Evolutionary conservation across 2,888 invertebrate genomes (phyloP), one percentile per base, ranked within the genome.

Genomic region (Lutraria lutraria): DNA sequence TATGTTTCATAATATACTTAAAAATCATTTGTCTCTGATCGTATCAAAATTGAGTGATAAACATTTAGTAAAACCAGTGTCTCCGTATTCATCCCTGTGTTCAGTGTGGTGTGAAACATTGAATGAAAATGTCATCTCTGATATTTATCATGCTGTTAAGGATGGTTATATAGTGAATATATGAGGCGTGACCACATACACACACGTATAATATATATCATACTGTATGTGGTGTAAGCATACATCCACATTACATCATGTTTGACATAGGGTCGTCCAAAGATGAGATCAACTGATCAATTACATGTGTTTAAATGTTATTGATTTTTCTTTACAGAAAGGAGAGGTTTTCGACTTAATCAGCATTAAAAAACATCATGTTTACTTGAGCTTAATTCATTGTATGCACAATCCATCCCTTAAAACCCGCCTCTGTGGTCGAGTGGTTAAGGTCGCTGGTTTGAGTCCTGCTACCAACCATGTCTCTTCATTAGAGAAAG

Each of bases 101-200:
- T 68, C 63, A 68, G 12, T 68, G 25, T 25, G 63, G 63, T 68
- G 63, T 68, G 63, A 68, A 68, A 68, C 43, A 68, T 68, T 68
- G n/a, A 68, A 68, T 68, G 63, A 3, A 68, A 68, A 68, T 68
- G 63, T 68, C 63, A 68, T 68, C 63, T 4, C 63, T 68, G 63
- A 68, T 68, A 25, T n/a, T 68, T 68, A 68, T 68, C 63, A 0
- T 4, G 8, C 4, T 25, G 63, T 68, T 25, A 68, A 68, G 63
- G 63, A 68, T 68, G 63, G 63, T 68, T 68, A 25, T 68, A 12
- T 68, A 25, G 63, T 25, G n/a, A 21, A 12, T 68, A 68, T 68
- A 68, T 25, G 63, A 25, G n/a, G 25, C 63, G 63, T 68, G 13
- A 68, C 63, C 63, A 68, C 25, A 68, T n/a, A 21, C 60, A 60